phyloP scores from a whole-genome alignment of 64 coral and sea anemone genomes.

The Montipora capricornis region DNA sequence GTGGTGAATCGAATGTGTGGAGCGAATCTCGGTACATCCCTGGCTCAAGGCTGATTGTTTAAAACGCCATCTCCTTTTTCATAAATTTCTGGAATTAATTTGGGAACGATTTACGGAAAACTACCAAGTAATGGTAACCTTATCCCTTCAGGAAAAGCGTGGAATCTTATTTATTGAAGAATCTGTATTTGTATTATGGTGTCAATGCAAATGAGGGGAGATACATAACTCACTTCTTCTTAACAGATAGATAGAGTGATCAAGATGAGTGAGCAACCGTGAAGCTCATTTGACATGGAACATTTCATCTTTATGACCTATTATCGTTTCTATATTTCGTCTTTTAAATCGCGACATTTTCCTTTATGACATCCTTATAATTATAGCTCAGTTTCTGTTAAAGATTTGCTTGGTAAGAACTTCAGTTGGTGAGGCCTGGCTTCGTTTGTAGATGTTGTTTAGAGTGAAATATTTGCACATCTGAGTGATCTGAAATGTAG shows the following conservation, averaged over 20 bases:
- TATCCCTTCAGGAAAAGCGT: constrained; percentile 41
- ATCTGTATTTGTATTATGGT: constrained; percentile 32
- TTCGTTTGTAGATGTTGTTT: not conserved
- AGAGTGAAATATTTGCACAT: constrained; percentile 15
- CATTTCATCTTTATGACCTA: not conserved
- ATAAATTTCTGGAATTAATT: constrained; percentile 16
- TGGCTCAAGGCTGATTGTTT: constrained; percentile 84
- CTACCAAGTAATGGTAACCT: not conserved
- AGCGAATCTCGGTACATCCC: constrained; percentile 84
- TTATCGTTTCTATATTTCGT: not conserved
- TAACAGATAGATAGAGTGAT: not conserved
- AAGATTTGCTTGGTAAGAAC: not conserved
- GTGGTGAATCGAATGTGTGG: constrained; percentile 92
- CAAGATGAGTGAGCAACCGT: not conserved
- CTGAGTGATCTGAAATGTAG: constrained; percentile 4
- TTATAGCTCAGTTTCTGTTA: not conserved
- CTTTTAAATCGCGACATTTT: not conserved
- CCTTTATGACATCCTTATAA: not conserved
- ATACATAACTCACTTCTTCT: not conserved
- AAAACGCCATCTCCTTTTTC: not conserved
- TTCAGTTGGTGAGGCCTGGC: not conserved
- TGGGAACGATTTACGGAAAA: not conserved
- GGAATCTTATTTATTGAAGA: constrained; percentile 42
- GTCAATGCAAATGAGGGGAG: not conserved
- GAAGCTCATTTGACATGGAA: not conserved